Evolutionary conservation across 2,888 invertebrate genomes (phyloP).

Genomic region (Buathra laborator): DNA sequence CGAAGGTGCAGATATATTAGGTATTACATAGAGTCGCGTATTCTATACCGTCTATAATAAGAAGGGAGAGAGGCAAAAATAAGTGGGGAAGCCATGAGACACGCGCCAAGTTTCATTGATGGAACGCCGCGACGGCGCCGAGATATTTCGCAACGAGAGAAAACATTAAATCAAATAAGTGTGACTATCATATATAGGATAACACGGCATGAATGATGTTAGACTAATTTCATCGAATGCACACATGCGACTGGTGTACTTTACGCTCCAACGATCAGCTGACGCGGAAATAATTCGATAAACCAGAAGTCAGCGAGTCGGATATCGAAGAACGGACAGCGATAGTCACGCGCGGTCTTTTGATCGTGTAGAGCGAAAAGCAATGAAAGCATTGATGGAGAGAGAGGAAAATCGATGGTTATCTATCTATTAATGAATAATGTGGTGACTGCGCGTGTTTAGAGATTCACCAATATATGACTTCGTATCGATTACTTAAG

Average conservation of each 20-base stretch:
- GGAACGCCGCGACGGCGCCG: slow-evolving; percentile 66
- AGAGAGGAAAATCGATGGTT: no score
- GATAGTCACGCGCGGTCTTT: no score
- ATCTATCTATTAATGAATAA: no score
- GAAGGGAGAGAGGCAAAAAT: no score
- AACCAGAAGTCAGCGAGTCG: neutral
- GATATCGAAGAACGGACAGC: neutral
- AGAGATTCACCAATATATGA: no score
- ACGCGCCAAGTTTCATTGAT: slow-evolving; percentile 69
- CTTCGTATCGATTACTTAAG: no score
- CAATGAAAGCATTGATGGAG: no score
- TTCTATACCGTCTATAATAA: neutral
- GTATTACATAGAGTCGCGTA: neutral
- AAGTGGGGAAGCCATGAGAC: slow-evolving; percentile 44
- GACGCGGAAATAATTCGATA: slow-evolving; percentile 25
- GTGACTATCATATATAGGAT: slow-evolving; percentile 1
- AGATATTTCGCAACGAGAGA: slow-evolving; percentile 61
- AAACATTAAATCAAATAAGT: slow-evolving; percentile 19
- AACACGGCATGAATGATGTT: slow-evolving; percentile 15
- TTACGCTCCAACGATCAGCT: slow-evolving; percentile 30
- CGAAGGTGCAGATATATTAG: slow-evolving; percentile 26
- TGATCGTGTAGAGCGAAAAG: no score
- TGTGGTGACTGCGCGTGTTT: no score
- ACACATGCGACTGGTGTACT: neutral
- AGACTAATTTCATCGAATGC: slow-evolving; percentile 26